Conservation (phyloP, 1,140 invertebrate species). For the Papilio xuthus region DNA sequence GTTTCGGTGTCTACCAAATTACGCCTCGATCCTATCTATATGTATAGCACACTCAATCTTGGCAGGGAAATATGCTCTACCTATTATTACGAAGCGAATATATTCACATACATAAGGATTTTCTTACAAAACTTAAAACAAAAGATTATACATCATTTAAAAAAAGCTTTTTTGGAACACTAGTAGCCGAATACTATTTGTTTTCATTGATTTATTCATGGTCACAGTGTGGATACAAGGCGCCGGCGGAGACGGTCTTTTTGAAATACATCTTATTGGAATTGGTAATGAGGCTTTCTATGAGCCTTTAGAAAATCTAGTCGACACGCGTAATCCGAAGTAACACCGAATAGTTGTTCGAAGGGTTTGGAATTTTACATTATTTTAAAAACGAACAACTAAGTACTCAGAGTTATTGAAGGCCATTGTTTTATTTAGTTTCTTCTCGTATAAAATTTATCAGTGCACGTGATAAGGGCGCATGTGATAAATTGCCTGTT, state of each 20-base stretch:
- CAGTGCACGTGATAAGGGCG: constrained; percentile 74
- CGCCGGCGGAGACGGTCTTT: constrained; percentile 70
- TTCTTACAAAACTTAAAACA: constrained; percentile 76
- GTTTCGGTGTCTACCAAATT: constrained; percentile 83
- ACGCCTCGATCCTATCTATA: constrained; percentile 78
- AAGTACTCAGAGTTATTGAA: constrained; percentile 44
- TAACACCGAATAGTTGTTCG: constrained; percentile 68
- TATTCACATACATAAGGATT: constrained; percentile 72
- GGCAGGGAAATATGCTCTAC: constrained; percentile 77
- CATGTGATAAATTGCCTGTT: constrained; percentile 80
- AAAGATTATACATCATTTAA: constrained; percentile 71
- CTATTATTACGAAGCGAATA: constrained; percentile 71
- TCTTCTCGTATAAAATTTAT: constrained; percentile 76
- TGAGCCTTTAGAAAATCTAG: constrained; percentile 68
- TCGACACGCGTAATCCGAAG: constrained; percentile 63
- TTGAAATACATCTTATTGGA: constrained; percentile 71
- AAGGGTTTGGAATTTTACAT: constrained; percentile 59
- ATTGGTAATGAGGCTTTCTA: constrained; percentile 75
- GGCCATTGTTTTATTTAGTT: constrained; percentile 72
- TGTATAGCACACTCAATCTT: constrained; percentile 69
- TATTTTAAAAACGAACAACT: constrained; percentile 3
- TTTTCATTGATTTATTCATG: constrained; percentile 82
- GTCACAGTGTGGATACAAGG: constrained; percentile 70
- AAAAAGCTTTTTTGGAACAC: constrained; percentile 75
- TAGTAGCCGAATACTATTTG: constrained; percentile 79